A percentile compares a stretch with the other conserved stretches of the same genome.
phyloP scores from a whole-genome alignment of 2,113 vertebrate species.

The Chionomys nivalis region DNA sequence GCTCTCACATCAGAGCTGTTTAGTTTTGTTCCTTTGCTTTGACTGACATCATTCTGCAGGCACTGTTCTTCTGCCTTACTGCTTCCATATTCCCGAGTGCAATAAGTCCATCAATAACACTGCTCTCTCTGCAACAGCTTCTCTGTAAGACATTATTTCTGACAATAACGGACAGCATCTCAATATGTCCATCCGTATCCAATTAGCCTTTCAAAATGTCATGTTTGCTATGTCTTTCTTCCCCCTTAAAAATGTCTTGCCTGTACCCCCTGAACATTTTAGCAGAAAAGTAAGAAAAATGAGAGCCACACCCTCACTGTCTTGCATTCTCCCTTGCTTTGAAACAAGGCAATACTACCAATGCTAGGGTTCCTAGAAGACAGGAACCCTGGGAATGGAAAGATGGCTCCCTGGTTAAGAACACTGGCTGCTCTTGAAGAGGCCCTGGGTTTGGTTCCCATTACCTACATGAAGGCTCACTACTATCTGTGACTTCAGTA shows the following conservation, averaged over 20 bases:
- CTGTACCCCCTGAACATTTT: neutral
- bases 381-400: no score
- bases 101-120: conserved; percentile 27
- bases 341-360: neutral
- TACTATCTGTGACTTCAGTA: neutral
- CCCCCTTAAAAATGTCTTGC: conserved; percentile 42
- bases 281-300: conserved; percentile 12
- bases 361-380: neutral
- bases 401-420: neutral
- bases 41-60: conserved; percentile 44
- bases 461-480: neutral
- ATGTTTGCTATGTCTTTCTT: conserved; percentile 41
- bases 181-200: conserved; percentile 17
- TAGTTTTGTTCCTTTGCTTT: neutral
- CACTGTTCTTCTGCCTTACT: neutral
- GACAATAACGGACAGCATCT: conserved; percentile 61
- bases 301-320: neutral
- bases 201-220: conserved; percentile 63
- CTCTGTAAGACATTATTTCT: conserved; percentile 76
- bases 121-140: conserved; percentile 53
- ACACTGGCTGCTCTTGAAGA: neutral
- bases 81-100: conserved; percentile 50
- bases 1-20: neutral
- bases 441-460: neutral
- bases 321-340: neutral